Evolutionary conservation across 2,797 vertebrate species (phyloP), one percentile per base, ranked within the genome.

Genomic region (Acomys russatus): DNA sequence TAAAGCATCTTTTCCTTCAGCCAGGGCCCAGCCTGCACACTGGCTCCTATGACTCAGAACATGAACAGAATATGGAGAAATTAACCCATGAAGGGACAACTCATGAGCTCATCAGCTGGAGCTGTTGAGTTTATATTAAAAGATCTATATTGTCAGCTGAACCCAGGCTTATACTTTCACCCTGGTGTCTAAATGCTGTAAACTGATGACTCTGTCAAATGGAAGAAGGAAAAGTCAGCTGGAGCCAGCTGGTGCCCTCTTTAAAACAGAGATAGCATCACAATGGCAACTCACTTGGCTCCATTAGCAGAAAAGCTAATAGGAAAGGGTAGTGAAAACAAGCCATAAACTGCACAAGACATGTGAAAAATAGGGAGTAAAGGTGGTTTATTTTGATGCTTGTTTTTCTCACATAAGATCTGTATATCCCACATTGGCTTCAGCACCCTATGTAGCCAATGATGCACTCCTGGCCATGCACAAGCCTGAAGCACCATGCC

Each of bases 181-280:
- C 28, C 17, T 51, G 38, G 28, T 49, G 30, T 73, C 51, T 59
- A 33, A 70, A 82, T 51, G 79, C 84, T 33, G 2, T 68, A 54
- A 80, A 92, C 25, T 76, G 76, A 14, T 68, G 63, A 71, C 11
- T 64, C 0, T 78, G 61, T 87, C 80, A 90, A 93, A 64, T 84
- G 44, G 85, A 92, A 95, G 63, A 88, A 54, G 80, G 23, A 85
- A 92, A 94, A 66, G 84, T 35, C 68, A 88, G 23, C 23, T 3
- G 17, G 12, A 30, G 1, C 15, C 33, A 82, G 22, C 7, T 68
- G 15, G 61, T 79, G 79, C 11, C 38, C 17, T 91, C 54, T 71
- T 85, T 30, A 33, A 64, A 59, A 63, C 18, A 66, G 33, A 86
- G 64, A 28, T n/a, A 56, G 9, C 1, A 49, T 38, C n/a, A 51